Base-by-base conservation (phyloP, 2,888 invertebrate species). In the Drosophila birchii region DNA sequence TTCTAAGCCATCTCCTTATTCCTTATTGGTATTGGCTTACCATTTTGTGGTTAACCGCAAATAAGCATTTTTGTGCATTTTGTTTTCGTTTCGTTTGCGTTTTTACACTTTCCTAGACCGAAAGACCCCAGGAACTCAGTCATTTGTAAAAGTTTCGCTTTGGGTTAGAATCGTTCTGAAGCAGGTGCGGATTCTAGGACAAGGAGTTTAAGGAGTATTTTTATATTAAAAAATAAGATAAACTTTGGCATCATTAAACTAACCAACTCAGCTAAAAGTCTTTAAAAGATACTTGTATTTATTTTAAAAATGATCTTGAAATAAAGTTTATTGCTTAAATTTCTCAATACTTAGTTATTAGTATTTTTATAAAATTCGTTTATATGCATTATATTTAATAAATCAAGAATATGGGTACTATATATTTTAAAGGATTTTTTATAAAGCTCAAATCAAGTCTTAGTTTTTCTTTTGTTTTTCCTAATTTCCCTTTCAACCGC, bases 21-120 rank as follows among this genome's bases (percentile, higher is more conserved):
- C 18, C 36, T 60, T 51, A 32, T 58, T 55, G 54, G 80, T 75
- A 78, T 87, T 80, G 78, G 78, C 81, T 84, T 84, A 85, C 88
- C 85, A 74, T 87, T 78, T 74, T 85, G 88, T 58, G 88, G 88
- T 76, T 87, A 87, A 85, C 84, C 84, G 59, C 84, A 85, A 81
- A 77, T 80, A 87, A 84, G 78, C 82, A 87, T 85, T 83, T 62
- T 86, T 83, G 79, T 83, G 72, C 83, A 86, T 82, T 87, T 84
- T 81, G 78, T 87, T 81, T 79, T 77, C 69, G 45, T 59, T 77
- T 68, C 66, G 49, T 75, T 71, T 76, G 51, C 47, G 26, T 29
- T 64, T 64, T 62, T 61, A 54, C 73, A 75, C 75, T 76, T 81
- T 71, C 53, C 62, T 73, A 68, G 76, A 72, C 73, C 64, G 63